Percentiles rank a stretch among this genome's conserved stretches.
phyloP scores from a whole-genome alignment of 2,113 vertebrate genomes.

The Dipodomys ordii region DNA sequence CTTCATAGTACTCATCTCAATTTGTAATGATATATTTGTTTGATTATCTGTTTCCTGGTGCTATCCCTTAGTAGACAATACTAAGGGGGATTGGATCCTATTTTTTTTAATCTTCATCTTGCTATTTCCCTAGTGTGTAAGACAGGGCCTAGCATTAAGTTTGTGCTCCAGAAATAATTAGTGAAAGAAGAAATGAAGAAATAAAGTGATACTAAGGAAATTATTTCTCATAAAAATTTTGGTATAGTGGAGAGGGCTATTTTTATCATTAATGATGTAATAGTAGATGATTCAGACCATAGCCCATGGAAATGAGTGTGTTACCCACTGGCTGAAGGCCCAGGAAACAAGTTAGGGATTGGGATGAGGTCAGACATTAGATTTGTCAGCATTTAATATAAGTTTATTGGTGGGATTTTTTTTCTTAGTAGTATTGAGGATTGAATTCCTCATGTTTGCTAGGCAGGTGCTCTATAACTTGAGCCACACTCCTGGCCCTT shows the following conservation, averaged over 20 bases:
- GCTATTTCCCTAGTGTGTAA: not conserved
- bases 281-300: slow-evolving; percentile 57
- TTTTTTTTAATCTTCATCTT: slow-evolving; percentile 4
- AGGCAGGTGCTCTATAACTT: too few relatives aligned
- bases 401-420: not conserved
- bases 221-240: slow-evolving; percentile 10
- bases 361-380: slow-evolving; percentile 39
- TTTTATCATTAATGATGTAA: slow-evolving; percentile 63
- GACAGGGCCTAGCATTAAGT: not conserved
- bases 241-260: not conserved
- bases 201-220: not conserved
- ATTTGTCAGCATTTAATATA: slow-evolving; percentile 68
- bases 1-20: slow-evolving; percentile 34
- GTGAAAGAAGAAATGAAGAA: slow-evolving; percentile 40
- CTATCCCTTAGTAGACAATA: not conserved
- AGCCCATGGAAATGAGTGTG: slow-evolving; percentile 23
- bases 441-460: too few relatives aligned
- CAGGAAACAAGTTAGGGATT: slow-evolving; percentile 57
- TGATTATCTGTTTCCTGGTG: slow-evolving; percentile 34
- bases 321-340: slow-evolving; percentile 35
- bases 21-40: slow-evolving; percentile 21
- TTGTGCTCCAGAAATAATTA: slow-evolving; percentile 43
- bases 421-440: too few relatives aligned
- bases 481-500: not conserved
- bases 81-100: not conserved